phyloP scores from a whole-genome alignment of 2,888 invertebrate genomes.

The Euphydryas editha region DNA sequence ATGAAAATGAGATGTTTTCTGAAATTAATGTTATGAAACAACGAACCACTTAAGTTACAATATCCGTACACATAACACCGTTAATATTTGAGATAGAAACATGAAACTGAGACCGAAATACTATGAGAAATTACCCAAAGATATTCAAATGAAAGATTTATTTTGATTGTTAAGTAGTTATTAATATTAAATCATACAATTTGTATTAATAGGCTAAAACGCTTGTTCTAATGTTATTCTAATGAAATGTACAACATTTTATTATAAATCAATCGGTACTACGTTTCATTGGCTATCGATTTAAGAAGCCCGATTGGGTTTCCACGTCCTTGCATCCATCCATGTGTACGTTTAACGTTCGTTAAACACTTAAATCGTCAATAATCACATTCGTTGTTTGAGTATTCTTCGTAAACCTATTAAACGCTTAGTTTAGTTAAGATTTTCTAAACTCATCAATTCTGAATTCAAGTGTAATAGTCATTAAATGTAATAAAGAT shows the following conservation, averaged over 20 bases:
- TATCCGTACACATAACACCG: not conserved
- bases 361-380: conserved; percentile 27
- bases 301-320: conserved; percentile 27
- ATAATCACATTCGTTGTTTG: not conserved
- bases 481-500: too few relatives aligned
- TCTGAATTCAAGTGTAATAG: too few relatives aligned
- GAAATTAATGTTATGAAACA: too few relatives aligned
- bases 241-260: not conserved
- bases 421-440: not conserved
- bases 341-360: conserved; percentile 22
- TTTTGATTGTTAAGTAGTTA: not conserved
- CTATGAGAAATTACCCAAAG: not conserved
- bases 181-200: not conserved
- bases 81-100: not conserved
- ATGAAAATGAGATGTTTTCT: too few relatives aligned
- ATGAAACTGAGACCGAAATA: too few relatives aligned
- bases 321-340: conserved; percentile 36
- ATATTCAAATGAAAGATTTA: not conserved
- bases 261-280: conserved; percentile 8
- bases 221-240: not conserved
- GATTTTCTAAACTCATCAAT: not conserved
- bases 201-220: not conserved
- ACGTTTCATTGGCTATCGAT: conserved; percentile 27
- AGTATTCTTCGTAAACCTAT: not conserved
- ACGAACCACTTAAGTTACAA: too few relatives aligned